Conservation (phyloP, 2,797 vertebrate genomes). For the Centropyge bicolor region DNA sequence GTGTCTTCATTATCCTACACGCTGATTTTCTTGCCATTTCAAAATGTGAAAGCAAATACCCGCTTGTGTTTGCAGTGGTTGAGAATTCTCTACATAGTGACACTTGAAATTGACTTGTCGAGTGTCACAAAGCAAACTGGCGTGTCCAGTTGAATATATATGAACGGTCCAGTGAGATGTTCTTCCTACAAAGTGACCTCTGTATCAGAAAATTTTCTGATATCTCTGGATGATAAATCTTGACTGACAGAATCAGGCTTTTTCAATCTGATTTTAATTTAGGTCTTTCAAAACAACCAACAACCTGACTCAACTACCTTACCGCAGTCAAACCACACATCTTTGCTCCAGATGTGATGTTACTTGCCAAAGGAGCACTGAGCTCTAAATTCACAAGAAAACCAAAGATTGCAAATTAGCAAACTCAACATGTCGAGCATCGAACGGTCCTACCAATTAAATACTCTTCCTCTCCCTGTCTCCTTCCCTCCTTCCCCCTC, state of each 20-base stretch:
- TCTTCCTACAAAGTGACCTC: background rate
- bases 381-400: slow-evolving; percentile 52
- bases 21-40: slow-evolving; percentile 6
- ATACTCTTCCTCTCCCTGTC: slow-evolving; percentile 30
- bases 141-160: background rate
- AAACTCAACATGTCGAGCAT: slow-evolving; percentile 59
- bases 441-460: slow-evolving; percentile 51
- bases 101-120: slow-evolving; percentile 34
- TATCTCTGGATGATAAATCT: slow-evolving; percentile 37
- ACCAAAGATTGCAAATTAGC: slow-evolving; percentile 63
- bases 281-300: slow-evolving; percentile 67
- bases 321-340: slow-evolving; percentile 58
- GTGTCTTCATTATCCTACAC: background rate
- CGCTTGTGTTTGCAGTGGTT: background rate
- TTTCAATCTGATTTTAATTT: slow-evolving; percentile 61
- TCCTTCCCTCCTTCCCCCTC: slow-evolving; percentile 39
- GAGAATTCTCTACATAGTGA: background rate
- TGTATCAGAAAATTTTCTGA: slow-evolving; percentile 13
- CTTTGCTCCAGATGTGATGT: slow-evolving; percentile 76
- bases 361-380: slow-evolving; percentile 41
- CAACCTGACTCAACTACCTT: slow-evolving; percentile 54
- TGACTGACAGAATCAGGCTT: slow-evolving; percentile 29
- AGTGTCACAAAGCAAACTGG: slow-evolving; percentile 7
- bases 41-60: slow-evolving; percentile 11
- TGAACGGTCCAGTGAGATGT: background rate